Conservation (phyloP, 2,888 invertebrate genomes). For the Pasiphila rectangulata region DNA sequence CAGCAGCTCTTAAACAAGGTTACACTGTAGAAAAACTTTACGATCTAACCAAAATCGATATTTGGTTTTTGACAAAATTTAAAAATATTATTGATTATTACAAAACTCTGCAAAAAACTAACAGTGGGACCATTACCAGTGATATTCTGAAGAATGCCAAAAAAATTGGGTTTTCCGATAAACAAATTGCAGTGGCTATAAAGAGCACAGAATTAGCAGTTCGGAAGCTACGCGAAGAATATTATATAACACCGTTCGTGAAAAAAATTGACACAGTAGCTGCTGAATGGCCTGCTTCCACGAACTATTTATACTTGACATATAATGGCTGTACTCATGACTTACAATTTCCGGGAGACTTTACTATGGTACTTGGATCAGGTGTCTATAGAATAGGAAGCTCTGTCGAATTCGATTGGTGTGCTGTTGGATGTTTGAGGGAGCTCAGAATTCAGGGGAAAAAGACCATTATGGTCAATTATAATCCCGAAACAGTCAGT, state of each 20-base stretch:
- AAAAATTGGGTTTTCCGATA: slow-evolving; percentile 97
- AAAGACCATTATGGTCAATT: slow-evolving; percentile 99
- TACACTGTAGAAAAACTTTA: slow-evolving; percentile 93
- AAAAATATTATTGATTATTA: slow-evolving; percentile 92
- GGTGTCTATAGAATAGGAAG: slow-evolving; percentile 99
- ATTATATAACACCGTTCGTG: slow-evolving; percentile 90
- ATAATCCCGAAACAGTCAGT: slow-evolving; percentile 99
- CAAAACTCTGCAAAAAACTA: slow-evolving; percentile 83
- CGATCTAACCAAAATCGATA: slow-evolving; percentile 96
- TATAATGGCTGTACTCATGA: slow-evolving; percentile 95
- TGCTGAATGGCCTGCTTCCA: slow-evolving; percentile 99
- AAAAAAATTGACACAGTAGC: slow-evolving; percentile 99
- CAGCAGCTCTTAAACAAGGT: slow-evolving; percentile 92
- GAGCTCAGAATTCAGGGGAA: slow-evolving; percentile 92
- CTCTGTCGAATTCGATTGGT: slow-evolving; percentile 99
- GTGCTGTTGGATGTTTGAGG: slow-evolving; percentile 97
- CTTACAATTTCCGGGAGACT: slow-evolving; percentile 88
- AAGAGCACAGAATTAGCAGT: slow-evolving; percentile 94
- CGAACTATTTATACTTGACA: slow-evolving; percentile 99
- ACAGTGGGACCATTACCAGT: slow-evolving; percentile 81
- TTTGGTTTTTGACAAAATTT: slow-evolving; percentile 98
- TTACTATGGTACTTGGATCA: slow-evolving; percentile 94
- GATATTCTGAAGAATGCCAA: slow-evolving; percentile 90
- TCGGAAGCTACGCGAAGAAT: slow-evolving; percentile 87
- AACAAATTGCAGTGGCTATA: slow-evolving; percentile 93